Evolutionary conservation across 1,140 invertebrate species (phyloP).

Genomic region (Tachypleus tridentatus): DNA sequence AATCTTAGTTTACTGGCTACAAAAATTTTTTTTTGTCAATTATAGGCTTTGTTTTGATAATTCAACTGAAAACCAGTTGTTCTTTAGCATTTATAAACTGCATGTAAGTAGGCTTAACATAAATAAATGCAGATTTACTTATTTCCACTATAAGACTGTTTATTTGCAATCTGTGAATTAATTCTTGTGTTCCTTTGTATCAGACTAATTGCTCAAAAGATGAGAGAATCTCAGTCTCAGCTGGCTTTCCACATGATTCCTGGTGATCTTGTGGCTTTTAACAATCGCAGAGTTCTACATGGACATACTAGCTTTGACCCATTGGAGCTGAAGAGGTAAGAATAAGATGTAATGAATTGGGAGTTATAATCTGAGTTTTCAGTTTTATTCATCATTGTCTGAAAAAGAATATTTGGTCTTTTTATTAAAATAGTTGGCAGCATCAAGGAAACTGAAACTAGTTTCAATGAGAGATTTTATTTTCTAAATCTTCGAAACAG

Average conservation of each 20-base stretch:
- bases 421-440: neutral
- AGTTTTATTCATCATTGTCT: neutral
- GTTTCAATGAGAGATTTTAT: too few species aligned
- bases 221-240: constrained; percentile 26
- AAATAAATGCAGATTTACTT: too few species aligned
- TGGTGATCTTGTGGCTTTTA: constrained; percentile 34
- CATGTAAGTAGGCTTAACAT: too few species aligned
- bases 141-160: too few species aligned
- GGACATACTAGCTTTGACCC: constrained; percentile 32
- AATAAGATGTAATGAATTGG: constrained; percentile 8
- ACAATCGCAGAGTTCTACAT: constrained; percentile 33
- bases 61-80: too few species aligned
- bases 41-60: too few species aligned
- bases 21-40: too few species aligned
- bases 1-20: too few species aligned
- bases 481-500: too few species aligned
- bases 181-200: constrained; percentile 3
- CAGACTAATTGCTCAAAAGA: constrained; percentile 30
- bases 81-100: too few species aligned
- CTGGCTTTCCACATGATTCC: constrained; percentile 31
- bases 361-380: constrained; percentile 1
- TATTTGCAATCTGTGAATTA: neutral
- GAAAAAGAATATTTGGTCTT: constrained; percentile 6
- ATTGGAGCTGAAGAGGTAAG: constrained; percentile 26
- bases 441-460: too few species aligned